A percentile compares a stretch with the other conserved stretches of the same genome.
phyloP scores from a whole-genome alignment of 35 echinoderm and acorn worm species.

The Heliocidaris erythrogramma region DNA sequence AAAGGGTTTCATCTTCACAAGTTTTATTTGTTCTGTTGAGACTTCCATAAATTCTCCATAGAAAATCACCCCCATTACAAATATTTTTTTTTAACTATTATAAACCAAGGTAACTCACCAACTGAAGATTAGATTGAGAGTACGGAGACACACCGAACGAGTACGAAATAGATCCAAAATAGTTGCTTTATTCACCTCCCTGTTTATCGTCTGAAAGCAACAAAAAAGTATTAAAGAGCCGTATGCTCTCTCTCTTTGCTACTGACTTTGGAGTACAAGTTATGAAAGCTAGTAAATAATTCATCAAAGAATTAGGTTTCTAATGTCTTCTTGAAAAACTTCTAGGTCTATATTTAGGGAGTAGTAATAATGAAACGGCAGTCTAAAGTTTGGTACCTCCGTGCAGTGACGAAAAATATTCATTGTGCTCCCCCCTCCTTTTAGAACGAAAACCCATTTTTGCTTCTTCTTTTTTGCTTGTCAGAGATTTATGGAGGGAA shows the following conservation, averaged over 20 bases:
- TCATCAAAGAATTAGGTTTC: not conserved
- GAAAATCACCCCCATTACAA: not conserved
- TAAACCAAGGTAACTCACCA: slow-evolving; percentile 58
- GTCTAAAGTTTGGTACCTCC: too few species aligned
- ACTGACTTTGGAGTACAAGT: not conserved
- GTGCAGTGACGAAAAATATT: too few species aligned
- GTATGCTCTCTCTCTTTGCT: not conserved
- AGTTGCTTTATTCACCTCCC: not conserved
- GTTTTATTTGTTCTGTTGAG: too few species aligned
- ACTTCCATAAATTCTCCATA: too few species aligned
- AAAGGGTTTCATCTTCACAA: too few species aligned
- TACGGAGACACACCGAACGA: slow-evolving; percentile 52
- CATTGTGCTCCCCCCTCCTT: too few species aligned
- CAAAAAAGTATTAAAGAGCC: not conserved
- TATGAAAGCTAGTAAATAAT: not conserved
- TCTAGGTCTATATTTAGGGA: not conserved
- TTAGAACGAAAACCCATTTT: too few species aligned
- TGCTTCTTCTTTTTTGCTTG: too few species aligned
- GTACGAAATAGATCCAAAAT: slow-evolving; percentile 69
- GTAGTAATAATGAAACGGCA: not conserved
- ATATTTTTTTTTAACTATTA: not conserved
- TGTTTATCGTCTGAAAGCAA: not conserved
- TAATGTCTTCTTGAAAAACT: not conserved
- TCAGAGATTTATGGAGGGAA: too few species aligned
- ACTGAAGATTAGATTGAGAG: slow-evolving; percentile 74